Evolutionary conservation across 2,797 vertebrate species (phyloP).

Genomic region (Sphaeramia orbicularis): DNA sequence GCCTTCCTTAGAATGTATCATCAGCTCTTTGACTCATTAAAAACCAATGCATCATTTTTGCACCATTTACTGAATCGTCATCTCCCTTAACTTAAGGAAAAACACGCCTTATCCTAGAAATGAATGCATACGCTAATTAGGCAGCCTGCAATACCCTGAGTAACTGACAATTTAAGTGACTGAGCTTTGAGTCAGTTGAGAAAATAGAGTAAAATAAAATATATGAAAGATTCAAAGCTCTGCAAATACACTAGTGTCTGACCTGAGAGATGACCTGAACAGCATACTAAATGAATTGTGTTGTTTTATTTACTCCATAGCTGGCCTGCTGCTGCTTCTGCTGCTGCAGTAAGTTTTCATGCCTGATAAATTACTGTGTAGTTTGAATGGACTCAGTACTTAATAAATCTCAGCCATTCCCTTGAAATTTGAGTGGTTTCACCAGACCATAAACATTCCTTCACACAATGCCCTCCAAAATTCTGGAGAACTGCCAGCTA

Average conservation of each 20-base stretch:
- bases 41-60: constrained; percentile 8
- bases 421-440: constrained; percentile 59
- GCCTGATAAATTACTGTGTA: constrained; percentile 64
- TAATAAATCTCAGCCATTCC: constrained; percentile 71
- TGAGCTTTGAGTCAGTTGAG: constrained; percentile 9
- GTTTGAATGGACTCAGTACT: constrained; percentile 69
- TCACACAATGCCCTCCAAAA: constrained; percentile 56
- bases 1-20: not conserved
- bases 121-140: constrained; percentile 1
- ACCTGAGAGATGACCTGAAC: constrained; percentile 53
- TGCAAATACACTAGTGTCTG: constrained; percentile 32
- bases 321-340: constrained; percentile 32
- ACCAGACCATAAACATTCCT: constrained; percentile 61
- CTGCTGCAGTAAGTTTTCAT: constrained; percentile 45
- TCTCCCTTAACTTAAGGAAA: not conserved
- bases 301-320: constrained; percentile 69
- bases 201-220: constrained; percentile 15
- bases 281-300: constrained; percentile 46
- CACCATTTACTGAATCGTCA: constrained; percentile 7
- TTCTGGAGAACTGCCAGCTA: constrained; percentile 53
- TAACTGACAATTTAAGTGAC: no score
- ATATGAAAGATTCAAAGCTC: constrained; percentile 17
- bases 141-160: constrained; percentile 6
- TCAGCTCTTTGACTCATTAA: not conserved
- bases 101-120: constrained; percentile 2